Conservation (phyloP, 2,113 vertebrate species). For the Machaerirhynchus nigripectus region DNA sequence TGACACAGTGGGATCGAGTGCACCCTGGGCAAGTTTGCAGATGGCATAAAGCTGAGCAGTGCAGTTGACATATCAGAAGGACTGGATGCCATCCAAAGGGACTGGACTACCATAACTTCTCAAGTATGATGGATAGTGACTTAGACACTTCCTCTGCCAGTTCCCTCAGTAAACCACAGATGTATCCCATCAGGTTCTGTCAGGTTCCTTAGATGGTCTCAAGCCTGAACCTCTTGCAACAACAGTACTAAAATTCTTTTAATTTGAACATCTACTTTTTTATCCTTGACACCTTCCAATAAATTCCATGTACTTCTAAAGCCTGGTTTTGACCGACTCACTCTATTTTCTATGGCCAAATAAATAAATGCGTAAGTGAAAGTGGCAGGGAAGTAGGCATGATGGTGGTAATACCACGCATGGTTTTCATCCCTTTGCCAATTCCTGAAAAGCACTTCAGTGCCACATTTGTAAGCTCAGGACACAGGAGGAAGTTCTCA, state of each 20-base stretch:
- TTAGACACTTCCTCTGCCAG: background rate
- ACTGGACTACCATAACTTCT: background rate
- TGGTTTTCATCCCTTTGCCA: background rate
- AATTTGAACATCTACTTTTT: background rate
- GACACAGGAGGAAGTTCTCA: background rate
- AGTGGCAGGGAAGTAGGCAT: background rate
- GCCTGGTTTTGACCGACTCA: background rate
- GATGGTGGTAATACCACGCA: background rate
- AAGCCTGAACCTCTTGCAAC: background rate
- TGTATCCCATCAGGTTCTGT: background rate
- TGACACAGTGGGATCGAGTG: background rate
- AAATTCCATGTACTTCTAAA: background rate
- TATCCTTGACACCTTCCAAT: background rate
- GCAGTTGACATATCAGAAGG: background rate
- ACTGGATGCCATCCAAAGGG: background rate
- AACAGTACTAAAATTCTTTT: background rate
- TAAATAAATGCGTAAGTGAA: background rate
- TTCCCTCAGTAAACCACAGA: background rate
- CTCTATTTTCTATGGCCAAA: background rate
- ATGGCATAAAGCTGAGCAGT: background rate
- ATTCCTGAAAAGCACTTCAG: background rate
- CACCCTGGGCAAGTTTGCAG: background rate
- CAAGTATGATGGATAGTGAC: background rate
- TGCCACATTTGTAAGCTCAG: background rate
- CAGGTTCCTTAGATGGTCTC: background rate